These are phyloP conservation scores for Diorhabda carinulata DNA, from an alignment of 1,140 invertebrate genomes.

Conservation along the genomic window DNA sequence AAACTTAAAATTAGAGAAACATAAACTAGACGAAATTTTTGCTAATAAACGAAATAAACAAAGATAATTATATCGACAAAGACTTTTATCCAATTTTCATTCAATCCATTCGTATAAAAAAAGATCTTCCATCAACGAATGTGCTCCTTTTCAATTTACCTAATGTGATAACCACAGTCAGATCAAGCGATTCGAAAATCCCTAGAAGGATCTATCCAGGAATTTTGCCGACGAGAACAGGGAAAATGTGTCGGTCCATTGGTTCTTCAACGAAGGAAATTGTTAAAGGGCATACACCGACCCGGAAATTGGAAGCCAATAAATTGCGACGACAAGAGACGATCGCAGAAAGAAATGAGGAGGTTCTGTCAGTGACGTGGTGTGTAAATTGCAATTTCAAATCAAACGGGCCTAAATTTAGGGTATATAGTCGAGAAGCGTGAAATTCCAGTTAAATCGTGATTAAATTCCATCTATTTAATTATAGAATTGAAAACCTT, in stretches of 20 bases:
- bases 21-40: too few relatives aligned
- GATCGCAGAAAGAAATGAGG: not conserved
- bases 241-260: slow-evolving; percentile 1
- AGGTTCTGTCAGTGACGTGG: not conserved
- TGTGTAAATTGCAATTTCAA: not conserved
- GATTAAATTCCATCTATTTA: not conserved
- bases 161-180: slow-evolving; percentile 1
- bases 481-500: not conserved
- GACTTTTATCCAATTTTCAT: too few relatives aligned
- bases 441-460: not conserved
- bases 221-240: not conserved
- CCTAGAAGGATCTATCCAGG: not conserved
- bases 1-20: too few relatives aligned
- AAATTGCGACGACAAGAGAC: not conserved
- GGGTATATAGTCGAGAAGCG: not conserved
- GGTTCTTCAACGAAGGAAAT: not conserved
- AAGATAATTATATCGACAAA: too few relatives aligned
- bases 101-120: too few relatives aligned
- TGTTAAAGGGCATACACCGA: not conserved
- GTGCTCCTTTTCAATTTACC: not conserved
- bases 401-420: not conserved
- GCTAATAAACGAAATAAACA: too few relatives aligned
- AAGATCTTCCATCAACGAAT: not conserved
- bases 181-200: not conserved
- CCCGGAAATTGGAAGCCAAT: slow-evolving; percentile 1